Evolutionary conservation across 2,797 vertebrate species (phyloP).

Genomic region (Corythornis leucogaster): DNA sequence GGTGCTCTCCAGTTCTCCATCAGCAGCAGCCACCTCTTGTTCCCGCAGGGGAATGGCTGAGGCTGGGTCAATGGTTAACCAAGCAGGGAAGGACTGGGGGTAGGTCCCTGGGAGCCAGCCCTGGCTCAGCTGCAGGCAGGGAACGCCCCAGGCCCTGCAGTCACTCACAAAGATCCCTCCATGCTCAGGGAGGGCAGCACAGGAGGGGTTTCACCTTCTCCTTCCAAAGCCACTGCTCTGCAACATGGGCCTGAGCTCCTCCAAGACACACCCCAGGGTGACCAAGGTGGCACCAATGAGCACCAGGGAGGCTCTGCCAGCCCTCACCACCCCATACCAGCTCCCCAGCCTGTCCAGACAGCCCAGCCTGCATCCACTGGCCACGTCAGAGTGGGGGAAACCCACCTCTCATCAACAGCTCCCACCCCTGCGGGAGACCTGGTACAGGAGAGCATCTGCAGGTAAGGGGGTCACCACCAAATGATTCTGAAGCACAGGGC

Average conservation of each 20-base stretch:
- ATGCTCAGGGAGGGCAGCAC: accelerated
- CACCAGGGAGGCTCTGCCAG: neutral
- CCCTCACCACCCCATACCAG: accelerated
- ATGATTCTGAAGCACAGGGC: accelerated
- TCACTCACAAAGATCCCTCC: neutral
- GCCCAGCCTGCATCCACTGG: neutral
- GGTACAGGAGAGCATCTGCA: conserved; percentile 60
- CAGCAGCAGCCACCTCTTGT: neutral
- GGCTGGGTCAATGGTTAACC: conserved; percentile 81
- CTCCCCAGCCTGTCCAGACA: neutral
- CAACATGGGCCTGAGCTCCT: conserved; percentile 84
- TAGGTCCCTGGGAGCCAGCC: conserved; percentile 11
- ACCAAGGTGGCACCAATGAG: conserved; percentile 82
- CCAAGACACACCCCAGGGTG: conserved; percentile 76
- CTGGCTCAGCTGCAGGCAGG: accelerated
- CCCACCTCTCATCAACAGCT: conserved; percentile 29
- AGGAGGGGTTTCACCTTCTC: neutral
- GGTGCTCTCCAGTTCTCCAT: neutral
- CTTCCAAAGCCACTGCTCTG: neutral
- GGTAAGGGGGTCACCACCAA: conserved; percentile 38
- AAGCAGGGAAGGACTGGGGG: neutral
- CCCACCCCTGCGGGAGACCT: conserved; percentile 75
- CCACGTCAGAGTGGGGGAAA: neutral
- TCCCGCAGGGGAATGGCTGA: neutral
- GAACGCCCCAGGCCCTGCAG: neutral